Evolutionary conservation across 2,888 invertebrate species (phyloP).

Genomic region (Chymomyza caudatula): DNA sequence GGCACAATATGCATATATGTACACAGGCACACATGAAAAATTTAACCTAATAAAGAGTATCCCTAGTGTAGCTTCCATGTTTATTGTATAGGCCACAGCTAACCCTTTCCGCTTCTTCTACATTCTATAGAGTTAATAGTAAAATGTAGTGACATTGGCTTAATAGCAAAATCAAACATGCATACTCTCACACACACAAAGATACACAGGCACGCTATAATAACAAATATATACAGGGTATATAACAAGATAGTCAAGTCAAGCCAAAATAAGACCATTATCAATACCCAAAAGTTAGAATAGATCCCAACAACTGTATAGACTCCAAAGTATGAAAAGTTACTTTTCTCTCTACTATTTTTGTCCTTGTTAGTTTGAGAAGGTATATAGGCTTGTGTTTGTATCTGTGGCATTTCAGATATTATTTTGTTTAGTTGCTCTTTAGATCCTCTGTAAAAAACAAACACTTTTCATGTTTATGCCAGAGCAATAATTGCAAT

Average conservation of each 20-base stretch:
- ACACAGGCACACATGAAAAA: background rate
- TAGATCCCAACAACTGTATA: conserved; percentile 52
- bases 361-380: conserved; percentile 46
- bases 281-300: background rate
- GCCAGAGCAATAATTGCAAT: too few relatives aligned
- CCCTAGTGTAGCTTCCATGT: background rate
- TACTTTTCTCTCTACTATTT: conserved; percentile 16
- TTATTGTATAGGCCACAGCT: background rate
- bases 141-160: conserved; percentile 50
- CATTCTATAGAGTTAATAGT: conserved; percentile 16
- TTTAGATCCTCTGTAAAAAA: too few relatives aligned
- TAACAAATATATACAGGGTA: background rate
- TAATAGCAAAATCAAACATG: conserved; percentile 51
- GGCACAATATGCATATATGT: background rate
- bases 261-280: conserved; percentile 14
- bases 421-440: too few relatives aligned
- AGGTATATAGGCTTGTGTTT: too few relatives aligned
- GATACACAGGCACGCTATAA: background rate
- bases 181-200: conserved; percentile 14
- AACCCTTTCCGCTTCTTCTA: background rate
- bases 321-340: conserved; percentile 53
- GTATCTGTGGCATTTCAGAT: too few relatives aligned
- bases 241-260: background rate
- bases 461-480: too few relatives aligned
- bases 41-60: background rate